Conservation (phyloP, 2,888 invertebrate species). For the Emesis furor region DNA sequence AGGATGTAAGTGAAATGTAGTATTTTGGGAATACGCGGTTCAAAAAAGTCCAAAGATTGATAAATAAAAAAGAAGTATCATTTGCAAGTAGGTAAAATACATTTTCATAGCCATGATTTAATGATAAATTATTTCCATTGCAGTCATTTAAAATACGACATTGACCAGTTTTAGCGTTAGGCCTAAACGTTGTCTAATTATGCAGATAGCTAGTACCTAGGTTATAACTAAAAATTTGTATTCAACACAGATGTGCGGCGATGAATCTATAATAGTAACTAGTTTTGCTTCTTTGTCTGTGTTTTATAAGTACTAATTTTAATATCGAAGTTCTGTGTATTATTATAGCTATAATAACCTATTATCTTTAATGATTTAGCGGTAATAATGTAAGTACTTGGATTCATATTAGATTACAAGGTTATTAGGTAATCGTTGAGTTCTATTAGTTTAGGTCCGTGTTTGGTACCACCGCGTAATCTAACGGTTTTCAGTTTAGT, state of each 20-base stretch:
- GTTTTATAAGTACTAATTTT: neutral
- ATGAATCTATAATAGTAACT: slow-evolving; percentile 74
- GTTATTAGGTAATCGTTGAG: no score
- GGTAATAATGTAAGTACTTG: neutral
- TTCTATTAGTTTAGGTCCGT: no score
- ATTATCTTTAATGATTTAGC: neutral
- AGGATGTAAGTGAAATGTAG: no score
- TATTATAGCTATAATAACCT: neutral
- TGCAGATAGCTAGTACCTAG: slow-evolving; percentile 76
- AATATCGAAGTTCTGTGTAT: neutral
- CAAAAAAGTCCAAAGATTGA: neutral
- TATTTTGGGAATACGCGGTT: no score
- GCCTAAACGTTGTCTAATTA: slow-evolving; percentile 77
- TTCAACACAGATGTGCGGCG: slow-evolving; percentile 43
- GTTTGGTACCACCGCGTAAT: no score
- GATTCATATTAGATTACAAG: neutral
- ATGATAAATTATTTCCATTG: slow-evolving; percentile 17
- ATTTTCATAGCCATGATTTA: slow-evolving; percentile 21
- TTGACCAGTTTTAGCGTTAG: slow-evolving; percentile 77
- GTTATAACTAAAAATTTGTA: slow-evolving; percentile 71
- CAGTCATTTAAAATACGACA: slow-evolving; percentile 73
- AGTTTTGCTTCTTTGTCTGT: slow-evolving; percentile 14
- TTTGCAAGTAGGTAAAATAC: neutral
- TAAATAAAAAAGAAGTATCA: neutral
- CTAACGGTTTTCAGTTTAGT: no score